Evolutionary conservation across 2,888 invertebrate species (phyloP), one percentile per base, ranked within the genome.

Genomic region (Lomographa bimaculata): DNA sequence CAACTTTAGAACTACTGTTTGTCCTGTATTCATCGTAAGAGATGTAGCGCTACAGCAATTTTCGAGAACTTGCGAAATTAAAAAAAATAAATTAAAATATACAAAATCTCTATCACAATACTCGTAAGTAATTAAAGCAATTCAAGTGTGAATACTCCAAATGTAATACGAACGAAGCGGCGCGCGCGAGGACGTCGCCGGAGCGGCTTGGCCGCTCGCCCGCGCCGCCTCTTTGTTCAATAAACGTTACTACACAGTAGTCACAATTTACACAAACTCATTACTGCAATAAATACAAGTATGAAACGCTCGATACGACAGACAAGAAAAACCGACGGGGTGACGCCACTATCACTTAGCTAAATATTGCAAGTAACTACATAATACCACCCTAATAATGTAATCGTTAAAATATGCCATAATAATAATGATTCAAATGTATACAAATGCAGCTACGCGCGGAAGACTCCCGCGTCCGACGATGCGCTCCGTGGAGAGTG

Each of bases 51-150:
- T 81, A 82, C 82, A 72, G 69, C 75, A 73, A 79, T 75, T 75
- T 71, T 64, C 72, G 79, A 82, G 73, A 79, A 84, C 79, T 75
- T 85, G 86, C 82, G 79, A 86, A 87, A 85, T 84, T 83, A 81
- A 79, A 85, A 84, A 80, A 85, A 87, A 89, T 87, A 87, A 89
- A 87, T 89, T 87, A 89, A 84, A 87, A 86, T 87, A 89, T 87
- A 89, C 87, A 89, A 87, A 86, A 89, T 86, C 86, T 89, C 89
- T 89, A 89, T 87, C 89, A 87, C 89, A 89, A 89, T 87, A 87
- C 87, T 87, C 85, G 89, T 87, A 89, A 87, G 87, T 87, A 89
- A 87, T 87, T 89, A 87, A 89, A 89, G 89, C 89, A 76, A 87
- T 85, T 83, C 84, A 84, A 80, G 78, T 85, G 86, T 87, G 86